Conservation (phyloP, 2,797 vertebrate genomes). For the Columba guinea region DNA sequence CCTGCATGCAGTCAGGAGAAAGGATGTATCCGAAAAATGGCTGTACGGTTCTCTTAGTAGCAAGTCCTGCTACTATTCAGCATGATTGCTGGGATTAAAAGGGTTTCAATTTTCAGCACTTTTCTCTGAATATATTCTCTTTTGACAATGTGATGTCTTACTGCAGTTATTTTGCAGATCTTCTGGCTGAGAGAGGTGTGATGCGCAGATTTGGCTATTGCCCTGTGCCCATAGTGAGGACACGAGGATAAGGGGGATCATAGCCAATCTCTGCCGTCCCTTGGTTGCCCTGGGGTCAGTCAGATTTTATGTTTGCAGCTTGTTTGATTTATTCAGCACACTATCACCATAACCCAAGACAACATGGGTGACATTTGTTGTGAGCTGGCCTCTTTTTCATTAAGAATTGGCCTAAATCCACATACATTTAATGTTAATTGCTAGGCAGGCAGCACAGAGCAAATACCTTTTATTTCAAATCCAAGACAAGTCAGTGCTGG, state of each 20-base stretch:
- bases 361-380: slow-evolving; percentile 34
- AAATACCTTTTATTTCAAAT: slow-evolving; percentile 71
- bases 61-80: background rate
- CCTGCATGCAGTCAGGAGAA: background rate
- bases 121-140: background rate
- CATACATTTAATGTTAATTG: slow-evolving; percentile 54
- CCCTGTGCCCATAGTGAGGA: background rate
- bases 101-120: background rate
- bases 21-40: background rate
- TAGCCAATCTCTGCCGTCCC: background rate
- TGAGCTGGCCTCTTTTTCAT: slow-evolving; percentile 51
- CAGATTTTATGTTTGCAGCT: background rate
- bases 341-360: slow-evolving; percentile 21
- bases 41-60: background rate
- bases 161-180: background rate
- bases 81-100: background rate
- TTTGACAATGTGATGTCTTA: background rate
- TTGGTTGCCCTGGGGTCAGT: background rate
- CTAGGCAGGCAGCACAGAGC: slow-evolving; percentile 45
- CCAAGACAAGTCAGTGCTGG: slow-evolving; percentile 63
- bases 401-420: slow-evolving; percentile 64
- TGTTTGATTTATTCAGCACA: slow-evolving; percentile 20
- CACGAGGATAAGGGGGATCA: background rate
- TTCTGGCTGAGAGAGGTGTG: background rate
- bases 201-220: background rate